Conservation (phyloP, 2,888 invertebrate genomes). For the Tetragonisca angustula region DNA sequence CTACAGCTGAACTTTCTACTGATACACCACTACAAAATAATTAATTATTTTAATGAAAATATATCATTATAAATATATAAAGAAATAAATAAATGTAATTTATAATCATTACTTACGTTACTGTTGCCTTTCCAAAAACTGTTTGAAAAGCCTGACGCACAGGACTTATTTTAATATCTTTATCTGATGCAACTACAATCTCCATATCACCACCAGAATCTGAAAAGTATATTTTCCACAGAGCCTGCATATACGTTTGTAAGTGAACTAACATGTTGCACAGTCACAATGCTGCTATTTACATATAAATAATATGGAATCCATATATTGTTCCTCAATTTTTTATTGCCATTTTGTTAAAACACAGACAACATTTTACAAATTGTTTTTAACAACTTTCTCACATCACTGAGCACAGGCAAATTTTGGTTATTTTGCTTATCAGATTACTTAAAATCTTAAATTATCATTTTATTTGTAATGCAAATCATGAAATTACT, state of each 20-base stretch:
- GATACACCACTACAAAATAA: slow-evolving; percentile 85
- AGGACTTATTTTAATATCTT: slow-evolving; percentile 91
- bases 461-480: slow-evolving; percentile 11
- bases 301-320: background rate
- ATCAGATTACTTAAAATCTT: background rate
- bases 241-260: slow-evolving; percentile 64
- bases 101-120: slow-evolving; percentile 86
- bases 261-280: slow-evolving; percentile 66
- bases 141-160: slow-evolving; percentile 92
- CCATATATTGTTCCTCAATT: slow-evolving; percentile 13
- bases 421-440: background rate
- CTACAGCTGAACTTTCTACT: slow-evolving; percentile 87
- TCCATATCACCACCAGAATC: slow-evolving; percentile 92
- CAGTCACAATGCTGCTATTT: slow-evolving; percentile 5
- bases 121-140: slow-evolving; percentile 92
- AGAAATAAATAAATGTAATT: background rate
- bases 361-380: background rate
- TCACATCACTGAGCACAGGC: background rate
- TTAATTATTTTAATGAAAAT: background rate
- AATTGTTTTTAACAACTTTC: background rate
- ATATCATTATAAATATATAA: background rate
- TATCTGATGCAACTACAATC: slow-evolving; percentile 90
- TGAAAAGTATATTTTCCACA: slow-evolving; percentile 82
- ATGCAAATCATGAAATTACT: background rate
- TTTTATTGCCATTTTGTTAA: slow-evolving; percentile 11